Evolutionary conservation across 2,113 vertebrate genomes (phyloP).

Genomic region (Rhagologus leucostigma): DNA sequence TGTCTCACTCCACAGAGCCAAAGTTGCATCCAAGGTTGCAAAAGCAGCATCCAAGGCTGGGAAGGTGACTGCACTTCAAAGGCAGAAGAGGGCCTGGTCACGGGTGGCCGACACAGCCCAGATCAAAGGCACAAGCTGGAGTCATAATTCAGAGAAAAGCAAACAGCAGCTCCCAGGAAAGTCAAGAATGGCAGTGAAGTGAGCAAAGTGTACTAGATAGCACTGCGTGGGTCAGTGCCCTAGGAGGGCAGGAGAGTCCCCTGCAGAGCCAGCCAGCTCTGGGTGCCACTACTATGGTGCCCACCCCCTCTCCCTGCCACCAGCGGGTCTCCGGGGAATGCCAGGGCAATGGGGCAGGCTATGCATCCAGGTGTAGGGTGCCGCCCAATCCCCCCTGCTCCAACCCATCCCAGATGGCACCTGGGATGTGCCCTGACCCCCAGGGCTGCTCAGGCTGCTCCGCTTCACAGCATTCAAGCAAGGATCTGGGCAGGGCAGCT

Average conservation of each 20-base stretch:
- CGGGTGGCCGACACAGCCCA: conserved; percentile 12
- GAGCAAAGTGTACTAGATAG: conserved; percentile 69
- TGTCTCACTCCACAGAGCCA: background rate
- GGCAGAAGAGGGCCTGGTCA: conserved; percentile 52
- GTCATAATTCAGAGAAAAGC: conserved; percentile 72
- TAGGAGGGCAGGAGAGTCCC: background rate
- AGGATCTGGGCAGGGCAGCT: background rate
- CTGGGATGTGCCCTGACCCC: accelerated
- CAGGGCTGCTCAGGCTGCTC: background rate
- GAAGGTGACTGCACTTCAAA: conserved; percentile 54
- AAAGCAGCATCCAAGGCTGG: background rate
- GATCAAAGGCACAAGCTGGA: conserved; percentile 75
- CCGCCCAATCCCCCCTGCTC: background rate
- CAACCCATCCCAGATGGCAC: background rate
- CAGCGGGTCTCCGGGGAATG: background rate
- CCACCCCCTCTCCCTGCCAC: background rate
- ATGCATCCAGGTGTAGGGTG: background rate
- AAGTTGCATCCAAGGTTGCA: background rate
- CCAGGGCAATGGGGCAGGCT: background rate
- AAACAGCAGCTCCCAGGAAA: conserved; percentile 71
- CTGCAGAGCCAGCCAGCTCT: background rate
- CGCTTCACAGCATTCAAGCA: background rate
- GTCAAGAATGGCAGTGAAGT: conserved; percentile 25
- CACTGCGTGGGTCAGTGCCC: conserved; percentile 63
- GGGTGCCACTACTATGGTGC: background rate